phyloP scores from a whole-genome alignment of 2,797 vertebrate genomes.

The Pseudochromis fuscus region DNA sequence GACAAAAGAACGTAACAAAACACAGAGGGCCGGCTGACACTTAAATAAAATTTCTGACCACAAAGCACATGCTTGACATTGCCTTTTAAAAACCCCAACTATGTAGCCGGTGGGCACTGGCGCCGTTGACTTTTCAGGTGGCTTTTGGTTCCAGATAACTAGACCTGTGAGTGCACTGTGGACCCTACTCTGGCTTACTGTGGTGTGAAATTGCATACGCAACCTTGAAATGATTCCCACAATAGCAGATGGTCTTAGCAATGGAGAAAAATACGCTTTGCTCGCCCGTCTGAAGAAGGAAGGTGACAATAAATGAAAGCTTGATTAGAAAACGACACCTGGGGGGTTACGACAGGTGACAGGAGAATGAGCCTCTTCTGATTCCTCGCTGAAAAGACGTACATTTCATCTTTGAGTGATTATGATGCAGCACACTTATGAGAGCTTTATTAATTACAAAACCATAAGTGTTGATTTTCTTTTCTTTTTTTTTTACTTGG shows the following conservation, averaged over 20 bases:
- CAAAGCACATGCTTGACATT: conserved; percentile 47
- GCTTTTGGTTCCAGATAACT: conserved; percentile 71
- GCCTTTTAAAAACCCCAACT: conserved; percentile 46
- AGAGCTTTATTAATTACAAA: conserved; percentile 26
- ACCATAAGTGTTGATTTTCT: neutral
- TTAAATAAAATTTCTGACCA: conserved; percentile 49
- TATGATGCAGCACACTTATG: conserved; percentile 16
- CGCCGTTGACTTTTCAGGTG: conserved; percentile 63
- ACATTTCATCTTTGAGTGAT: conserved; percentile 40
- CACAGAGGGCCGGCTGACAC: conserved; percentile 13
- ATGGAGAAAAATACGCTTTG: conserved; percentile 68
- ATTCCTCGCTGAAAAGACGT: conserved; percentile 33
- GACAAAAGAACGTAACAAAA: conserved; percentile 45
- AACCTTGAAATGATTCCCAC: conserved; percentile 83
- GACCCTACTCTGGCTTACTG: conserved; percentile 73
- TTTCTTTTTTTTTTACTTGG: neutral
- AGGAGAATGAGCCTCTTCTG: conserved; percentile 32
- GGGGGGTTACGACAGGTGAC: conserved; percentile 45
- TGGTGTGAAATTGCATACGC: conserved; percentile 83
- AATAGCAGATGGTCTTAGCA: conserved; percentile 78
- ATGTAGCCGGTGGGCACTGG: conserved; percentile 34
- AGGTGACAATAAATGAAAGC: conserved; percentile 74
- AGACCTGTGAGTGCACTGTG: conserved; percentile 70
- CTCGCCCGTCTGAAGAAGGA: conserved; percentile 63
- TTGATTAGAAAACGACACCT: conserved; percentile 73